Percentiles rank a stretch among this genome's conserved stretches.
These are phyloP conservation scores for Drosophila melanosoma DNA, from an alignment of 2,888 invertebrate species.

Conservation along the genomic window DNA sequence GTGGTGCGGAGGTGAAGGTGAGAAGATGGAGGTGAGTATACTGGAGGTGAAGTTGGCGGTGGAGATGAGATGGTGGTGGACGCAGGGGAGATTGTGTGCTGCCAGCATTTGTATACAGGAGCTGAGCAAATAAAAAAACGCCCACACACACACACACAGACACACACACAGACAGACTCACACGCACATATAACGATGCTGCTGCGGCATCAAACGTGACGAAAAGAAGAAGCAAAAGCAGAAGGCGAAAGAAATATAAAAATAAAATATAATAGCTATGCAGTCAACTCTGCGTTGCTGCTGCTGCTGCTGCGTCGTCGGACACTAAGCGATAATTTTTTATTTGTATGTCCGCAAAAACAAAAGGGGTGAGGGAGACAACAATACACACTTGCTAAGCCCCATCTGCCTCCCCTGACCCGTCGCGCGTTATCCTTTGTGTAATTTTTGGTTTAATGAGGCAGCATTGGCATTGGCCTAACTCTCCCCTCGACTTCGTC, in stretches of 20 bases:
- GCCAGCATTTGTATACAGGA: constrained; percentile 40
- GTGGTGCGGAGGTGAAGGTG: background rate
- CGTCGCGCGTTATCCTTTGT: constrained; percentile 73
- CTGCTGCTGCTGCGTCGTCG: constrained; percentile 28
- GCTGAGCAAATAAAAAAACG: constrained; percentile 49
- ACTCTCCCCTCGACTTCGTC: constrained; percentile 23
- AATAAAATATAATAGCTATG: constrained; percentile 73
- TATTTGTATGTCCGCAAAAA: constrained; percentile 58
- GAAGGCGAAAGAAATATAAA: constrained; percentile 23
- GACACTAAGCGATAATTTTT: constrained; percentile 68
- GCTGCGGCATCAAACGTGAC: constrained; percentile 63
- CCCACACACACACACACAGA: constrained; percentile 23
- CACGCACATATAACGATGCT: constrained; percentile 20
- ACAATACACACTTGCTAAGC: constrained; percentile 34
- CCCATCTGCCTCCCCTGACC: constrained; percentile 37
- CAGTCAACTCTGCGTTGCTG: constrained; percentile 44
- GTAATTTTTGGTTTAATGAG: constrained; percentile 81
- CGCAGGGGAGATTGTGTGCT: constrained; percentile 4
- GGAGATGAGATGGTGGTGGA: background rate
- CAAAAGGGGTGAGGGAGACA: constrained; percentile 25
- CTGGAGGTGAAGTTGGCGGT: background rate
- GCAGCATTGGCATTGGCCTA: constrained; percentile 61
- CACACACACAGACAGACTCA: background rate
- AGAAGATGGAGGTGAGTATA: constrained; percentile 1
- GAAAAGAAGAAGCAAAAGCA: constrained; percentile 40